phyloP scores from a whole-genome alignment of 1,140 invertebrate species.

The Steinernema feltiae region DNA sequence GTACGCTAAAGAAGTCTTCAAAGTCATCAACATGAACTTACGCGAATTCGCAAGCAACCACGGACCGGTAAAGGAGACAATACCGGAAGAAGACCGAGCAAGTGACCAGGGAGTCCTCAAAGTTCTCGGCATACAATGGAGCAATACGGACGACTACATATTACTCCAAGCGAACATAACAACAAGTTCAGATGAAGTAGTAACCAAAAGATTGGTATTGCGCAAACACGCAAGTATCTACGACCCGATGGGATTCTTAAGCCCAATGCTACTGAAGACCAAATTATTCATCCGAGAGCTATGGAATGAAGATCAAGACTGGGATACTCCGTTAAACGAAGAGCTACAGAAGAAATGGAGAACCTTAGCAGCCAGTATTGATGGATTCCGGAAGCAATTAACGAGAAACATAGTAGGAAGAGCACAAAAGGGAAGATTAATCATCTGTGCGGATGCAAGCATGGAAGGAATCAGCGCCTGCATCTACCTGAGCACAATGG shows the following conservation, averaged over 20 bases:
- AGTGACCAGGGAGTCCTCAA: neutral
- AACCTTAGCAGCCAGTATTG: neutral
- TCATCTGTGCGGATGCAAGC: conserved; percentile 16
- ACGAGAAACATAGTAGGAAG: neutral
- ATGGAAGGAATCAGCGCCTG: neutral
- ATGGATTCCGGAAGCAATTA: neutral
- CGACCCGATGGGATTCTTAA: neutral
- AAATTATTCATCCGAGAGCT: neutral
- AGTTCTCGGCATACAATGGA: neutral
- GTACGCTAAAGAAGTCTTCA: conserved; percentile 16
- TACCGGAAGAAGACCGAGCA: neutral
- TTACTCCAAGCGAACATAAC: neutral
- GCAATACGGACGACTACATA: neutral
- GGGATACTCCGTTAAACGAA: neutral
- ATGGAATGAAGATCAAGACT: neutral
- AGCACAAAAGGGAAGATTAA: neutral
- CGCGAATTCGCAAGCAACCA: conserved; percentile 20
- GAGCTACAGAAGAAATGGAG: neutral
- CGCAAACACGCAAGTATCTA: neutral
- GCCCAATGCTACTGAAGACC: neutral
- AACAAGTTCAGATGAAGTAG: neutral
- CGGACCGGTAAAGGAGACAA: neutral
- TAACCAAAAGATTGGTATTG: neutral
- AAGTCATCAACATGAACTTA: conserved; percentile 19
- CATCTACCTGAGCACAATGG: neutral